phyloP scores from a whole-genome alignment of 2,113 vertebrate genomes.

The Spea bombifrons region DNA sequence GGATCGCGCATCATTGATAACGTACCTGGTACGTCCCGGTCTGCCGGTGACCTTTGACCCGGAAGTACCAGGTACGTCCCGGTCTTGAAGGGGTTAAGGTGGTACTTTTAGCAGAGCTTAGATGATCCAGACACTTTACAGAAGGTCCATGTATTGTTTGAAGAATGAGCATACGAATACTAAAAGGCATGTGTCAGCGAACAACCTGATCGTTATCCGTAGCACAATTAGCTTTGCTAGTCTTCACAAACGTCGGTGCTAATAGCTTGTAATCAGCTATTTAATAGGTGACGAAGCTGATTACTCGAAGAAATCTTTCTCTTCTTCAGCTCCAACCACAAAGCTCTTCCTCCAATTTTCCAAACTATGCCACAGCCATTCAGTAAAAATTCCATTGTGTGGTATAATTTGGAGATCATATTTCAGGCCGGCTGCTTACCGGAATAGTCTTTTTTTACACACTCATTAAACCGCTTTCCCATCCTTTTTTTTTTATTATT shows the following conservation, averaged over 20 bases:
- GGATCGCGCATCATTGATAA: too few relatives aligned
- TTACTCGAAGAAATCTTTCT: constrained; percentile 35
- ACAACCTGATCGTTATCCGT: neutral
- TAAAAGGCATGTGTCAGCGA: constrained; percentile 13
- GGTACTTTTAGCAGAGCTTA: too few relatives aligned
- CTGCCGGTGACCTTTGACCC: too few relatives aligned
- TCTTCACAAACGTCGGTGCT: constrained; percentile 5
- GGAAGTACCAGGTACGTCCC: too few relatives aligned
- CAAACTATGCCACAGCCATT: neutral
- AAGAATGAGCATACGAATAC: too few relatives aligned
- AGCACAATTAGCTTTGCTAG: neutral
- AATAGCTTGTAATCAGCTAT: constrained; percentile 46
- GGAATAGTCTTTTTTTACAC: neutral
- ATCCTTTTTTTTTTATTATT: neutral
- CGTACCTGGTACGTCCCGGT: too few relatives aligned
- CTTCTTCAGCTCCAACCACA: neutral
- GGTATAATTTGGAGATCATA: neutral
- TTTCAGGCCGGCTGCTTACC: constrained; percentile 8
- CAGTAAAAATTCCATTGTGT: constrained; percentile 29
- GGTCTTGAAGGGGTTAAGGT: too few relatives aligned
- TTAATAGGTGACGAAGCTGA: constrained; percentile 44
- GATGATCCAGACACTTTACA: too few relatives aligned
- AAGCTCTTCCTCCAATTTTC: neutral
- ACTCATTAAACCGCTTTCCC: neutral
- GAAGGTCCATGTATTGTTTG: too few relatives aligned